Evolutionary conservation across 1,140 invertebrate genomes (phyloP).

Genomic region (Drosophila pseudoobscura): DNA sequence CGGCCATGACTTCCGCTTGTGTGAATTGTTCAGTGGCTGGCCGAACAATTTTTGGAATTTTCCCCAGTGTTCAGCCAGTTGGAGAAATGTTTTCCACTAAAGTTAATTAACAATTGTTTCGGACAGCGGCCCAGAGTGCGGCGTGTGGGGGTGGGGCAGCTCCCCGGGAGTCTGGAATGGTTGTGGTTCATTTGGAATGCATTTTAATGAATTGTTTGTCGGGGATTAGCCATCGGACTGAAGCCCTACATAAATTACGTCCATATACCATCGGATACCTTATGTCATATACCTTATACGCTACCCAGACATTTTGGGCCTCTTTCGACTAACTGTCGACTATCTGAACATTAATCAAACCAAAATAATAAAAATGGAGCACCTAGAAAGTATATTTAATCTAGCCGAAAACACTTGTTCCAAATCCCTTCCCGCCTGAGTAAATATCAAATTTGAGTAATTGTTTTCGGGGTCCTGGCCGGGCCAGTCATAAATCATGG

Average conservation of each 20-base stretch:
- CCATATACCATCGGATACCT: neutral
- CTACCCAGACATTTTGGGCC: slow-evolving; percentile 12
- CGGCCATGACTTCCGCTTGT: slow-evolving; percentile 63
- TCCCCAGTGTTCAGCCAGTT: slow-evolving; percentile 36
- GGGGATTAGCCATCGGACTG: slow-evolving; percentile 37
- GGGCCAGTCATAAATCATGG: slow-evolving; percentile 72
- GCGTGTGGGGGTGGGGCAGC: neutral
- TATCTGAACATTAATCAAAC: slow-evolving; percentile 71
- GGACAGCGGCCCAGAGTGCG: neutral
- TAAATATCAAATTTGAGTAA: slow-evolving; percentile 80
- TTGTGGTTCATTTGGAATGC: slow-evolving; percentile 30
- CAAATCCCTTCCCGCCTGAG: slow-evolving; percentile 29
- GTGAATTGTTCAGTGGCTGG: slow-evolving; percentile 47
- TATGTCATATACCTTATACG: too few species aligned
- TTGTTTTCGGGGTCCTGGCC: slow-evolving; percentile 69
- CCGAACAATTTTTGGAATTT: slow-evolving; percentile 35
- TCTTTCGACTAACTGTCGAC: slow-evolving; percentile 13
- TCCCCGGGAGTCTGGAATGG: slow-evolving; percentile 20
- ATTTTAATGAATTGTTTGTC: slow-evolving; percentile 46
- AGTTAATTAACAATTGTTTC: slow-evolving; percentile 69
- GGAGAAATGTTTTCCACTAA: slow-evolving; percentile 53
- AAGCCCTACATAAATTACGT: slow-evolving; percentile 29
- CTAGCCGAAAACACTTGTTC: slow-evolving; percentile 63
- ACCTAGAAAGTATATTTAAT: slow-evolving; percentile 72
- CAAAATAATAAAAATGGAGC: slow-evolving; percentile 45